Evolutionary conservation across 2,797 vertebrate genomes (phyloP), one percentile per base, ranked within the genome.

Genomic region (Ptychadena robeensis): DNA sequence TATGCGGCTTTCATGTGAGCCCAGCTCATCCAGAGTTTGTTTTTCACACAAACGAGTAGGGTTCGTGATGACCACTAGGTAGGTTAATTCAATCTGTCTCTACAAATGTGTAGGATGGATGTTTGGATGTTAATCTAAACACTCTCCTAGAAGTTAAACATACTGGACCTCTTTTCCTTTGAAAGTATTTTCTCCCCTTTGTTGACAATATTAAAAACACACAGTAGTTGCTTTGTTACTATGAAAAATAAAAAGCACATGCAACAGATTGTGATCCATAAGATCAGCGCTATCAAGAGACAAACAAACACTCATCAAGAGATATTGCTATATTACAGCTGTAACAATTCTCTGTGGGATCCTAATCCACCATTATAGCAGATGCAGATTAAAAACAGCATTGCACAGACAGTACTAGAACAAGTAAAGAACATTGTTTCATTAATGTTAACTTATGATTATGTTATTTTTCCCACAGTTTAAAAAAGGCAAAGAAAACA

Each of bases 231-330:
- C 66, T 63, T 63, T 37, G n/a, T 35, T 73, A 37, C 53, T 75
- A 61, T 73, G 77, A 75, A 71, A 84, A 69, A 64, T 61, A 34
- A 35, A 69, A 79, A 70, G 48, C 48, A 38, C 63, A 71, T 30
- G 74, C 65, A 84, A 84, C 82, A 84, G 77, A 84, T 64, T 84
- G 82, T 68, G 25, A 32, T 37, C 35, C 71, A 75, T 84, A 74
- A 80, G 80, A 84, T 59, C 69, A 27, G 14, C 70, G 44, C 34
- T 59, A 27, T 59, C 48, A 38, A 73, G 76, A 83, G 77, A 57
- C 44, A 78, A 72, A 40, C 31, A 34, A 73, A 76, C 59, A 67
- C 64, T 67, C 73, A 70, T 79, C 75, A 71, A n/a, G 82, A 73
- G 76, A 73, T 48, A 63, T 48, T 12, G 67, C 53, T 74, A 61